phyloP scores from a whole-genome alignment of 2,113 vertebrate genomes.

The Misgurnus mizolepis region DNA sequence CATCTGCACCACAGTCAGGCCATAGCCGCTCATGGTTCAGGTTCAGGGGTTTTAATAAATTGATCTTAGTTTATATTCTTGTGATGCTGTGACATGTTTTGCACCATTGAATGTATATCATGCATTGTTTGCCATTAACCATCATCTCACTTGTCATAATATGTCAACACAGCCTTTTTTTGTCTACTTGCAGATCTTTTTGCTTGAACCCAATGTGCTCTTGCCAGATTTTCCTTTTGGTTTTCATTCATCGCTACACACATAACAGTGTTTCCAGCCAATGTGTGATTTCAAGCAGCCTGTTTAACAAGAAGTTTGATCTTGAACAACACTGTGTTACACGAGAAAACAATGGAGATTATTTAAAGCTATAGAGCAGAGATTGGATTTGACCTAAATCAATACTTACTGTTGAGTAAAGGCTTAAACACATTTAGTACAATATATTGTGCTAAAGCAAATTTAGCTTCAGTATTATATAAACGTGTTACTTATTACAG shows the following conservation, averaged over 20 bases:
- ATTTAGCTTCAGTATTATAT: background rate
- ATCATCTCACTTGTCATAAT: conserved; percentile 20
- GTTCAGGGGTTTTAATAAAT: conserved; percentile 9
- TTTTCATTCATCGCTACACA: background rate
- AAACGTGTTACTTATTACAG: background rate
- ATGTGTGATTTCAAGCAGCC: conserved; percentile 29
- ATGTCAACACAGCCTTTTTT: background rate
- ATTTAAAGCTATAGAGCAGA: background rate
- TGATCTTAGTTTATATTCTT: conserved; percentile 7
- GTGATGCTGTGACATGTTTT: conserved; percentile 21
- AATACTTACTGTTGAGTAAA: background rate
- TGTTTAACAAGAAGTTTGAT: conserved; percentile 1
- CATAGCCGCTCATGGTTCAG: background rate
- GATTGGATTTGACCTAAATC: background rate
- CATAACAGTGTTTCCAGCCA: background rate
- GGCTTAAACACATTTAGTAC: background rate
- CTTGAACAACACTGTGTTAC: background rate
- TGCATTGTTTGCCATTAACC: background rate
- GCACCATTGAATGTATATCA: conserved; percentile 12
- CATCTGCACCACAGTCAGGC: conserved; percentile 12
- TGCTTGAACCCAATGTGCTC: background rate
- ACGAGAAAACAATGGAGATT: background rate
- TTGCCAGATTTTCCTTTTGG: conserved; percentile 14
- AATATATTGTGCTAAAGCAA: background rate
- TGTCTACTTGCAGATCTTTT: conserved; percentile 2